Base-by-base conservation (phyloP, 37 sponge, comb jelly and placozoan species). In the Cliona cf. orientalis region DNA sequence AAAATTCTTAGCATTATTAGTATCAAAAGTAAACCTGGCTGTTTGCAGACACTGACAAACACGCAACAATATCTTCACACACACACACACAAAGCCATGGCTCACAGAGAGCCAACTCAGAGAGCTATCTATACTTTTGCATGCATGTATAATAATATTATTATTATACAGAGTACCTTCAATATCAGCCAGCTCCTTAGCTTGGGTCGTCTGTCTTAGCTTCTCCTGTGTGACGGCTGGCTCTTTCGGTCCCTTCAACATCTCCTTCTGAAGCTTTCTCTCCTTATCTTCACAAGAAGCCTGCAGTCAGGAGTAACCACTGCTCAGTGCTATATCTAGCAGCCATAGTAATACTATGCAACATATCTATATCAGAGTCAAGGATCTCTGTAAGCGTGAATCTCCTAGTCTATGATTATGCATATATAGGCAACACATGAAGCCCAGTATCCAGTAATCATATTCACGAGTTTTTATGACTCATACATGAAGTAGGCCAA, bases 201-300 rank as follows among this genome's bases (percentile, higher is more conserved):
- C 29, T 22, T 75, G 63, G 17, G 40, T 58, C 5, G 84, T 69
- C 28, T 80, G 59, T 46, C 61, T 53, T 45, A 88, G 65, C 61
- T 84, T 92, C 12, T 84, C 72, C 35, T 71, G 72, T 5, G 75
- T 65, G 21, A 66, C 0, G 1, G 46, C 65, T 2, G 67, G 66
- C 1, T 83, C 90, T 46, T 91, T 91, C 2, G 80, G 36, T 2
- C 86, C 91, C 56, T 92, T 92, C 42, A 62, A 40, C 43, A 88
- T 19, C 63, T 92, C 93, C 44, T 88, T 92, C 61, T 84, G 79
- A n/a, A 83, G 66, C 36, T 88, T 92, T 53, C 56, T 75, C 60
- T 92, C 93, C 61, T 84, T 92, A 0, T 92, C 93, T 61, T 84
- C 89, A 74, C 84, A 88, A 23, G 49, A 6, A 23, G 53, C 49